Percentiles rank a stretch among this genome's conserved stretches.
Evolutionary conservation across 2,888 invertebrate species (phyloP).

Genomic region (Eulithis prunata): DNA sequence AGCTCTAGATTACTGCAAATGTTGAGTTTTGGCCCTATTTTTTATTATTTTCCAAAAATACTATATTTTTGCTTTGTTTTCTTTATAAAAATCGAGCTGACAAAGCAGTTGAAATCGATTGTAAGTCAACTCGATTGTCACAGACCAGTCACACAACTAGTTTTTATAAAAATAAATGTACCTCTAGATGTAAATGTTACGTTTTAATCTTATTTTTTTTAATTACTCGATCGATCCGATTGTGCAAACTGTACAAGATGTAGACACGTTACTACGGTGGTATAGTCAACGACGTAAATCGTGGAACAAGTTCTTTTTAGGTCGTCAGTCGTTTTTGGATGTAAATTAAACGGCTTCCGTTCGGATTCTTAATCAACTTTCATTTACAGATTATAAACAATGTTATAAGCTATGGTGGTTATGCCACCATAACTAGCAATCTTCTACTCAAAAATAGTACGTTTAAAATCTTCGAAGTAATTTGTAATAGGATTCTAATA

Average conservation of each 20-base stretch:
- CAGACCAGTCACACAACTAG: neutral
- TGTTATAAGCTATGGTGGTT: neutral
- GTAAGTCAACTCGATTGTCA: neutral
- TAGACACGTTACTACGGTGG: conserved; percentile 11
- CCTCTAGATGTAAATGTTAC: neutral
- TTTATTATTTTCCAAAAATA: too few relatives aligned
- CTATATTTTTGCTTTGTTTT: too few relatives aligned
- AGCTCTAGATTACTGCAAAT: too few relatives aligned
- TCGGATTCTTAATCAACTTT: conserved; percentile 12
- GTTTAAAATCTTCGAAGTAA: too few relatives aligned
- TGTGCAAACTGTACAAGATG: conserved; percentile 4
- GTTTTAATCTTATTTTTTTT: neutral
- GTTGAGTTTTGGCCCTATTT: too few relatives aligned
- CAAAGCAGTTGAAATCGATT: too few relatives aligned
- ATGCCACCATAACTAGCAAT: too few relatives aligned
- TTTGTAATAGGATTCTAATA: too few relatives aligned
- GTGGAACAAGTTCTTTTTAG: conserved; percentile 14
- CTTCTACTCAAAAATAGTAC: too few relatives aligned
- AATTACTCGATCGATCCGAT: neutral
- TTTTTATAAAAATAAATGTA: neutral
- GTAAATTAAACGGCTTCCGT: conserved; percentile 15
- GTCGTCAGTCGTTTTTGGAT: conserved; percentile 4
- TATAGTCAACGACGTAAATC: conserved; percentile 16
- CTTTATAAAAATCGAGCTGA: too few relatives aligned
- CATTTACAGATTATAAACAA: neutral